Evolutionary conservation across 2,113 vertebrate genomes (phyloP).

Genomic region (Microcebus lehilahytsara): DNA sequence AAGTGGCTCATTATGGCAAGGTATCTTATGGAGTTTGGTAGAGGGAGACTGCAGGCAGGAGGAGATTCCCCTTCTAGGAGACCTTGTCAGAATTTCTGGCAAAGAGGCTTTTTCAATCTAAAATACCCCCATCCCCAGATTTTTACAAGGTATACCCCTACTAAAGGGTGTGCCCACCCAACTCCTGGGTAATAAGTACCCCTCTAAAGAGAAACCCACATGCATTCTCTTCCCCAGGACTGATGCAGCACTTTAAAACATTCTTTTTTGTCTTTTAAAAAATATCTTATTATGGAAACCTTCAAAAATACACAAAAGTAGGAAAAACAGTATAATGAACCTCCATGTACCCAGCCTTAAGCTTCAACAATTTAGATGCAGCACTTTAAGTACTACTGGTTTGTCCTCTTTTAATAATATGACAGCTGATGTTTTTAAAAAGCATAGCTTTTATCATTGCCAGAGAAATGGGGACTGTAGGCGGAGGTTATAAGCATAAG

Average conservation of each 20-base stretch:
- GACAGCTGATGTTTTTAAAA: constrained; percentile 34
- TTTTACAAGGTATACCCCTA: background rate
- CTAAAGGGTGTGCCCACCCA: background rate
- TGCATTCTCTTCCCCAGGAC: background rate
- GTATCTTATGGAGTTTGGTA: background rate
- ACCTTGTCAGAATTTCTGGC: background rate
- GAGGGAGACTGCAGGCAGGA: background rate
- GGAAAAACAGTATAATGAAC: constrained; percentile 11
- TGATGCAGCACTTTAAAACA: background rate
- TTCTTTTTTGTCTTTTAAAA: background rate
- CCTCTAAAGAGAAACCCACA: constrained; percentile 30
- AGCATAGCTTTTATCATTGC: constrained; percentile 27
- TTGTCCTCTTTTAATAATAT: constrained; percentile 42
- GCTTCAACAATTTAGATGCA: constrained; percentile 21
- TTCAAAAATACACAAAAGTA: background rate
- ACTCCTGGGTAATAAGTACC: background rate
- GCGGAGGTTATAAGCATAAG: constrained; percentile 24
- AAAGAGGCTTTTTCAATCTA: background rate
- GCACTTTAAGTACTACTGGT: background rate
- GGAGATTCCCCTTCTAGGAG: background rate
- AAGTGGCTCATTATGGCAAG: background rate
- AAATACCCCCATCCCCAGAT: background rate
- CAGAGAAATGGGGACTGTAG: constrained; percentile 18
- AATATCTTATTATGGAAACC: constrained; percentile 17
- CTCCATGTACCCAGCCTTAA: background rate